Evolutionary conservation across 2,797 vertebrate genomes (phyloP), one percentile per base, ranked within the genome.

Genomic region (Coregonus sp.): DNA sequence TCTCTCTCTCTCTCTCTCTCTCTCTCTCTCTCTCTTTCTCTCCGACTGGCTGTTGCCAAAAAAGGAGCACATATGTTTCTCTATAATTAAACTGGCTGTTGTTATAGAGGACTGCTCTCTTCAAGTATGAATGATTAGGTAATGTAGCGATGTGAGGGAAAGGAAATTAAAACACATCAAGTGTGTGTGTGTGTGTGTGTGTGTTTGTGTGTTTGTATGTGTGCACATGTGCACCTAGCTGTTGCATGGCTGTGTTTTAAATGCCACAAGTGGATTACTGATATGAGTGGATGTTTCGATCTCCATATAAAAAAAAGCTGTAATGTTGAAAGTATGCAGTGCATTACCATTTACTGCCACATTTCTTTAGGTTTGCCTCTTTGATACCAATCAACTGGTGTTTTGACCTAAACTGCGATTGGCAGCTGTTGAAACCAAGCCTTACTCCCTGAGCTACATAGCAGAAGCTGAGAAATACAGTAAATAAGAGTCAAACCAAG

Each of bases 341-440:
- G 87, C 85, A 74, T 80, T 74, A 79, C 75, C 75, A 81, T 73
- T 82, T 78, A 69, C 61, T 81, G 81, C 84, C 76, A 75, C 84
- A 83, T 35, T 77, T 76, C 56, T 84, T 80, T 89, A 75, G 81
- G 80, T 83, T 83, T 85, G 84, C 81, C 85, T 33, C 40, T 82
- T 83, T 85, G 83, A 87, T 89, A 85, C 89, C 75, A 89, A 84
- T 70, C 75, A 89, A 85, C 81, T 72, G 82, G 84, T 84, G 80
- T 83, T 88, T 87, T 89, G 88, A 87, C 85, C 87, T 84, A n/a
- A 88, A 77, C 85, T 84, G 85, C 87, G 87, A 89, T 87, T 88
- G 75, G 88, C 91, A 93, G 92, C 87, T 92, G 89, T 87, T 91
- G 86, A 92, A 81, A 82, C 88, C 81, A 82, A 87, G 72, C 70